A percentile compares a stretch with the other conserved stretches of the same genome.
Evolutionary conservation across 2,888 invertebrate species (phyloP).

Genomic region (Sthenelais limicola): DNA sequence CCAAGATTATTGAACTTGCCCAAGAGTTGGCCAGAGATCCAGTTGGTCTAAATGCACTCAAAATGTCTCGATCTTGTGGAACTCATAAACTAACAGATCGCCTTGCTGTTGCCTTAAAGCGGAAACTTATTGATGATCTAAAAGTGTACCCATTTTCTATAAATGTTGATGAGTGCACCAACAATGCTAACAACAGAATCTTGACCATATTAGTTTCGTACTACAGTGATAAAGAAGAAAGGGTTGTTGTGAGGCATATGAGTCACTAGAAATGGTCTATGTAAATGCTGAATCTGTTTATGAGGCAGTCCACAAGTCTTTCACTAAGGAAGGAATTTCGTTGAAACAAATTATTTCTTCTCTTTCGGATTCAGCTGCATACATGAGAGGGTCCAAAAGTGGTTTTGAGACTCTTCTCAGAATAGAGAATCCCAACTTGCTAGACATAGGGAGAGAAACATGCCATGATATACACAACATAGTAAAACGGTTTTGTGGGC

Average conservation of each 20-base stretch:
- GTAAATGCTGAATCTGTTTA: constrained; percentile 11
- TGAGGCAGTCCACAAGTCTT: neutral
- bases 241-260: constrained; percentile 1
- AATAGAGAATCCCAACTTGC: neutral
- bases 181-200: constrained; percentile 8
- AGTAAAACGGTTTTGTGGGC: neutral
- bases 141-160: constrained; percentile 3
- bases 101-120: neutral
- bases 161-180: constrained; percentile 20
- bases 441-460: constrained; percentile 11
- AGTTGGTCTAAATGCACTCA: neutral
- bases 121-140: neutral
- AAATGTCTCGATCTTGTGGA: constrained; percentile 5
- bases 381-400: constrained; percentile 4
- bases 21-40: neutral
- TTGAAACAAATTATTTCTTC: neutral
- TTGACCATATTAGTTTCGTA: constrained; percentile 10
- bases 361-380: constrained; percentile 7
- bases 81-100: constrained; percentile 7
- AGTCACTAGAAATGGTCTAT: neutral
- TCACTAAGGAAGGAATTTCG: neutral
- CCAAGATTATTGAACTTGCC: neutral
- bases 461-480: constrained; percentile 23
- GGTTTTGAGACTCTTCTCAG: constrained; percentile 13
- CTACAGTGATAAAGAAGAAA: constrained; percentile 11